These are phyloP conservation scores for Hirtodrosophila confusa DNA, from an alignment of 2,888 invertebrate genomes.

Conservation along the genomic window DNA sequence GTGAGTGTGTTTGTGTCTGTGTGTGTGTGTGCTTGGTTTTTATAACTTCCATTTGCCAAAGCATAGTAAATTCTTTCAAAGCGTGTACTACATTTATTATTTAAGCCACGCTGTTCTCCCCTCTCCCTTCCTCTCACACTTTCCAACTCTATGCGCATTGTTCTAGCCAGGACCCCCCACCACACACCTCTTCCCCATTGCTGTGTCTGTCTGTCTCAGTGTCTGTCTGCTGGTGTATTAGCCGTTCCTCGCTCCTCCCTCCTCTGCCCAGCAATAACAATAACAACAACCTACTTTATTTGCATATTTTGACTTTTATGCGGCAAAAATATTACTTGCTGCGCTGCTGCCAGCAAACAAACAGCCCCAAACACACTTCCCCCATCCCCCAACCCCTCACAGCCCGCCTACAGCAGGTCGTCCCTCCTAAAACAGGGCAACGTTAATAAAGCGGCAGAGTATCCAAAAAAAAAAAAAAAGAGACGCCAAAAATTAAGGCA, in stretches of 20 bases:
- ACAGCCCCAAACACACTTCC: constrained; percentile 24
- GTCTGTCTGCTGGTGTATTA: constrained; percentile 56
- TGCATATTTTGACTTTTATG: constrained; percentile 76
- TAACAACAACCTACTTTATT: constrained; percentile 61
- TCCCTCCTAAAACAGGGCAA: constrained; percentile 51
- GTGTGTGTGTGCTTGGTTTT: constrained; percentile 58
- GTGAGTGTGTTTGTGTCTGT: neutral
- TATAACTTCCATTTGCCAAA: constrained; percentile 76
- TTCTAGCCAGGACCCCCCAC: constrained; percentile 36
- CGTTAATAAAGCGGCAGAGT: constrained; percentile 63
- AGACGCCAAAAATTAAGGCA: constrained; percentile 59
- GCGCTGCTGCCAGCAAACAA: constrained; percentile 72
- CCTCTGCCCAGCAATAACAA: constrained; percentile 13
- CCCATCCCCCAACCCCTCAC: constrained; percentile 4
- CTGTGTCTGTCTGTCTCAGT: constrained; percentile 34
- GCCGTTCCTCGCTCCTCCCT: constrained; percentile 11
- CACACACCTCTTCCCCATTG: constrained; percentile 4
- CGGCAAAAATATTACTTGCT: constrained; percentile 76
- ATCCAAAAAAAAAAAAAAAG: constrained; percentile 28
- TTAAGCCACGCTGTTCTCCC: constrained; percentile 63
- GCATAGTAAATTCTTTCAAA: constrained; percentile 77
- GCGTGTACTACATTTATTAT: constrained; percentile 76
- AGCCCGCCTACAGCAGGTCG: constrained; percentile 21
- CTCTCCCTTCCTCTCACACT: neutral
- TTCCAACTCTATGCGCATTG: constrained; percentile 48